These are phyloP conservation scores for Epizoanthus rinbou DNA, from an alignment of 92 coral and sea anemone genomes.

Conservation along the genomic window DNA sequence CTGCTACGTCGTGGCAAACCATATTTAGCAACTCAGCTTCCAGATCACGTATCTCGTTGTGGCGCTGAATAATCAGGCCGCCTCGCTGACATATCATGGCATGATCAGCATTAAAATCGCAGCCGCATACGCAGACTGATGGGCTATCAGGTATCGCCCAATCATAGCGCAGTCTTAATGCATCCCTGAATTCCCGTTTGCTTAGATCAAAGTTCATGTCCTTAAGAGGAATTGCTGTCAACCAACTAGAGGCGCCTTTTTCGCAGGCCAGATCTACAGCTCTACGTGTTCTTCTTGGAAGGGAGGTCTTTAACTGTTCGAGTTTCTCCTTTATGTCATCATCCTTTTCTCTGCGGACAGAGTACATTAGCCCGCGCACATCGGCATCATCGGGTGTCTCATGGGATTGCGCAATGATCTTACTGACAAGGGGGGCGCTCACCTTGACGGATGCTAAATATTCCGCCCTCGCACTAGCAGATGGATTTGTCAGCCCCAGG, in stretches of 20 bases:
- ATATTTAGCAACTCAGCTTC: constrained; percentile 46
- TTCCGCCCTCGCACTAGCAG: constrained; percentile 29
- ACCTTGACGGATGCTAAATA: constrained; percentile 35
- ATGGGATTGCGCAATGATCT: constrained; percentile 46
- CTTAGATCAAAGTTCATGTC: constrained; percentile 37
- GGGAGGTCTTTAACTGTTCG: constrained; percentile 17
- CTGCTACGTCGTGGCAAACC: constrained; percentile 45
- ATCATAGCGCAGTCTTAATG: constrained; percentile 25
- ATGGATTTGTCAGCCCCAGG: constrained; percentile 44
- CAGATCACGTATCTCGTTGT: constrained; percentile 47
- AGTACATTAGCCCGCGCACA: constrained; percentile 17
- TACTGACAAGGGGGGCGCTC: constrained; percentile 45
- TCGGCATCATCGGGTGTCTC: constrained; percentile 34
- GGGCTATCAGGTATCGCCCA: constrained; percentile 32
- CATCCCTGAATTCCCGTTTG: constrained; percentile 44
- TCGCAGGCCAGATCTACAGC: constrained; percentile 40
- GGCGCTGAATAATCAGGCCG: constrained; percentile 46
- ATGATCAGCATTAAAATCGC: constrained; percentile 32
- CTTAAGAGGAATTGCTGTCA: constrained; percentile 40
- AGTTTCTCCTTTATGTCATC: constrained; percentile 34
- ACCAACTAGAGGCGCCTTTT: constrained; percentile 44
- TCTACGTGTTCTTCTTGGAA: constrained; percentile 29
- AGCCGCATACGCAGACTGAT: constrained; percentile 39
- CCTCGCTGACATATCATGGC: constrained; percentile 51
- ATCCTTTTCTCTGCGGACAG: constrained; percentile 14